phyloP scores from a whole-genome alignment of 2,113 vertebrate species.

The Xenopus laevis region DNA sequence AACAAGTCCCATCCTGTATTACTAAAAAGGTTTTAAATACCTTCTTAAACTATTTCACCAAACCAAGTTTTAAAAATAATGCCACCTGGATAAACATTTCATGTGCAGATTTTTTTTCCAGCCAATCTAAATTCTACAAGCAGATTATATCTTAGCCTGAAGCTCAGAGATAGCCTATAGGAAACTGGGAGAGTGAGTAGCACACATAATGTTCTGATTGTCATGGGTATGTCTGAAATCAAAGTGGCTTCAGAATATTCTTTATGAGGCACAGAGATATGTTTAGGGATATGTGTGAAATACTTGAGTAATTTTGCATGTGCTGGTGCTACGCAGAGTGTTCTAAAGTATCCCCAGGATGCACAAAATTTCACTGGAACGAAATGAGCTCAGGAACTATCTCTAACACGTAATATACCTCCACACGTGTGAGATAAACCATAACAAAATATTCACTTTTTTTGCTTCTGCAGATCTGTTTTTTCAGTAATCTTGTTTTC shows the following conservation, averaged over 20 bases:
- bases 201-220: constrained; percentile 23
- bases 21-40: constrained; percentile 30
- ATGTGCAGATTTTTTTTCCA: constrained; percentile 26
- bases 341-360: background rate
- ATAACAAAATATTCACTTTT: background rate
- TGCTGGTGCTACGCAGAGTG: background rate
- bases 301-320: constrained; percentile 3
- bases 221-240: constrained; percentile 17
- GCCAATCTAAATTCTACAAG: background rate
- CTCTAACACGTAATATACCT: background rate
- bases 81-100: constrained; percentile 31
- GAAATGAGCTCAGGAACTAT: background rate
- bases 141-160: constrained; percentile 3
- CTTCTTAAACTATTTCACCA: constrained; percentile 20
- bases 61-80: constrained; percentile 9
- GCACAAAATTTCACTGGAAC: background rate
- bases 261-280: constrained; percentile 1
- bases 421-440: background rate
- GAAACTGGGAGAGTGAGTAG: background rate
- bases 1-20: constrained; percentile 13
- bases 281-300: constrained; percentile 15
- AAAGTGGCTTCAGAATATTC: constrained; percentile 11
- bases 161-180: constrained; percentile 2
- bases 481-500: background rate
- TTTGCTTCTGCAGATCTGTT: background rate